Evolutionary conservation across 2,888 invertebrate genomes (phyloP).

Genomic region (Mamestra brassicae): DNA sequence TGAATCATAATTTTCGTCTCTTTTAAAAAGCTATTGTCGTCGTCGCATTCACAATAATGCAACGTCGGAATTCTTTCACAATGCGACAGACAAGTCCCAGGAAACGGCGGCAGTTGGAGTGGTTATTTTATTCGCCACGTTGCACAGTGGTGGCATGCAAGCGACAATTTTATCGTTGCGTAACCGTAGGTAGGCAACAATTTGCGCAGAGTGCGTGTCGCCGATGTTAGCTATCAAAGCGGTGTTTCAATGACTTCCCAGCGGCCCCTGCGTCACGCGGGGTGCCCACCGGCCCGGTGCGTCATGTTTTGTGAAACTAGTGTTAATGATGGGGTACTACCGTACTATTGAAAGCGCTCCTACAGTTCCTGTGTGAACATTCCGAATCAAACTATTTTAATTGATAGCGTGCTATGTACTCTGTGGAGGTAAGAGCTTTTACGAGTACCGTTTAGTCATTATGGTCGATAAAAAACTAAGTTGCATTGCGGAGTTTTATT

Average conservation of each 20-base stretch:
- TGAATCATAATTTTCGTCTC: constrained; percentile 42
- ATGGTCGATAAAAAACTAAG: constrained; percentile 56
- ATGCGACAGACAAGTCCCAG: constrained; percentile 72
- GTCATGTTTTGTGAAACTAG: constrained; percentile 63
- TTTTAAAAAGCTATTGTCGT: constrained; percentile 60
- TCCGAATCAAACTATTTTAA: constrained; percentile 62
- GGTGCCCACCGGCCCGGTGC: constrained; percentile 69
- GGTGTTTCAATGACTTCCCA: constrained; percentile 71
- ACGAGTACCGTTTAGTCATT: constrained; percentile 55
- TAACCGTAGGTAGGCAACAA: constrained; percentile 81
- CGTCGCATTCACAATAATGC: constrained; percentile 64
- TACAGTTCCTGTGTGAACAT: constrained; percentile 72
- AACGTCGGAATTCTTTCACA: constrained; percentile 72
- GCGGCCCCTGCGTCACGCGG: constrained; percentile 76
- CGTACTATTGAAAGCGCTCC: constrained; percentile 62
- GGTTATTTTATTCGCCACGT: constrained; percentile 73
- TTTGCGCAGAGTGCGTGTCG: constrained; percentile 88
- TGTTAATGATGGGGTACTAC: constrained; percentile 68
- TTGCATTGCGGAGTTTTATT: constrained; percentile 48
- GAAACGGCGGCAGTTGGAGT: constrained; percentile 69
- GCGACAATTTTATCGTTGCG: constrained; percentile 86
- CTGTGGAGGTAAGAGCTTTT: constrained; percentile 38
- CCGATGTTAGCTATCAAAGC: constrained; percentile 73
- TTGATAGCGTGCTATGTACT: constrained; percentile 52
- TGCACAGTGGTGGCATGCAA: constrained; percentile 72